A percentile compares a stretch with the other conserved stretches of the same genome.
phyloP scores from a whole-genome alignment of 2,113 vertebrate species.

The Lichenostomus cassidix region DNA sequence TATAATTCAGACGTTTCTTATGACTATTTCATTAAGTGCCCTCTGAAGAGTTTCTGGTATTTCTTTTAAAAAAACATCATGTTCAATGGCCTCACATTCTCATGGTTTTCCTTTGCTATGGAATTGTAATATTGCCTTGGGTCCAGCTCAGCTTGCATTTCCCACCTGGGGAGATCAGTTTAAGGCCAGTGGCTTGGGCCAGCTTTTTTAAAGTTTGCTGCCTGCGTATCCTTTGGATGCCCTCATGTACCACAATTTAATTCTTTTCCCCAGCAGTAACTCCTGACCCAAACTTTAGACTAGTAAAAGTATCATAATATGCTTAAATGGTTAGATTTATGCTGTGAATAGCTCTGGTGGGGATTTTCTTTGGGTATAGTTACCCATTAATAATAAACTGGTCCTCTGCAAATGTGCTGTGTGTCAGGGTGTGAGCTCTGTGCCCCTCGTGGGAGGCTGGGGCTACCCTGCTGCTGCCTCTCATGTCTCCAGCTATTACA shows the following conservation, averaged over 20 bases:
- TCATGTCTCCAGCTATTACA: background rate
- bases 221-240: background rate
- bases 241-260: too few species aligned
- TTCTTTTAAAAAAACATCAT: background rate
- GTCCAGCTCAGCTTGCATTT: background rate
- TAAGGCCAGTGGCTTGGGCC: background rate
- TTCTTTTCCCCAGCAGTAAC: background rate
- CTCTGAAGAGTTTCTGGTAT: constrained; percentile 35
- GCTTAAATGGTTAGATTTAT: background rate
- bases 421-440: background rate
- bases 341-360: background rate
- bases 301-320: background rate
- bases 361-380: background rate
- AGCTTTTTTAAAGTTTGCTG: background rate
- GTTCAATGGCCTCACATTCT: background rate
- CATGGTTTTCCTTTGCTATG: background rate
- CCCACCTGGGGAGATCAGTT: background rate
- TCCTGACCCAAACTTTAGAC: background rate
- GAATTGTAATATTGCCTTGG: background rate
- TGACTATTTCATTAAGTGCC: constrained; percentile 50
- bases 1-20: constrained; percentile 67
- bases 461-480: background rate
- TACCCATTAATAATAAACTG: background rate
- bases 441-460: background rate
- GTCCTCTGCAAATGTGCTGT: background rate